These are phyloP conservation scores for Tipula lateralis DNA, from an alignment of 2,888 invertebrate genomes.

Conservation along the genomic window DNA sequence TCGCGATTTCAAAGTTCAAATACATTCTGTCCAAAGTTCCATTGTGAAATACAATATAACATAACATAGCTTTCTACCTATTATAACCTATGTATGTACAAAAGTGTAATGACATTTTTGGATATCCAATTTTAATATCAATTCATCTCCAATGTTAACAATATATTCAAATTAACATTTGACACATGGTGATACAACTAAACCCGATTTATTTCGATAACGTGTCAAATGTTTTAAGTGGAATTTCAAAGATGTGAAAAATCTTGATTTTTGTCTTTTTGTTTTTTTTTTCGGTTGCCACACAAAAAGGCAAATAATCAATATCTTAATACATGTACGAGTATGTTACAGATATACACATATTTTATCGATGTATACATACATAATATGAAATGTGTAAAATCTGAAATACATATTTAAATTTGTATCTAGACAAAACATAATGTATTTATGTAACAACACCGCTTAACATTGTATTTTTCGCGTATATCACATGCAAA, in stretches of 20 bases:
- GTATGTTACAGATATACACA: background rate
- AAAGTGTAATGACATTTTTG: background rate
- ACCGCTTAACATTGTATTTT: background rate
- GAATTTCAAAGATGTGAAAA: background rate
- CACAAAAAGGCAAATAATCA: background rate
- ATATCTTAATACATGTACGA: background rate
- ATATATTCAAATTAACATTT: slow-evolving; percentile 19
- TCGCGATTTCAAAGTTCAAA: too few species aligned
- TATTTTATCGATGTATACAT: background rate
- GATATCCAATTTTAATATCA: background rate
- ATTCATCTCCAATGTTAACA: background rate
- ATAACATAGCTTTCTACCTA: too few species aligned
- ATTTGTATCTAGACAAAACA: background rate
- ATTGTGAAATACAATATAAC: too few species aligned
- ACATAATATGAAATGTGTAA: background rate
- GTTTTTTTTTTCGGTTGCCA: too few species aligned
- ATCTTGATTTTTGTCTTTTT: background rate
- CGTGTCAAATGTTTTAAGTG: background rate
- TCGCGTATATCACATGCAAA: background rate
- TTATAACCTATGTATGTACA: too few species aligned
- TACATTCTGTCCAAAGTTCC: too few species aligned
- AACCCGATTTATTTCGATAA: background rate
- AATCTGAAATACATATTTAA: background rate
- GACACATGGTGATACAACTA: background rate
- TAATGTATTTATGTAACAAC: background rate